These are phyloP conservation scores for Heliconius ethilla DNA, from an alignment of 2,888 invertebrate genomes.

Conservation along the genomic window DNA sequence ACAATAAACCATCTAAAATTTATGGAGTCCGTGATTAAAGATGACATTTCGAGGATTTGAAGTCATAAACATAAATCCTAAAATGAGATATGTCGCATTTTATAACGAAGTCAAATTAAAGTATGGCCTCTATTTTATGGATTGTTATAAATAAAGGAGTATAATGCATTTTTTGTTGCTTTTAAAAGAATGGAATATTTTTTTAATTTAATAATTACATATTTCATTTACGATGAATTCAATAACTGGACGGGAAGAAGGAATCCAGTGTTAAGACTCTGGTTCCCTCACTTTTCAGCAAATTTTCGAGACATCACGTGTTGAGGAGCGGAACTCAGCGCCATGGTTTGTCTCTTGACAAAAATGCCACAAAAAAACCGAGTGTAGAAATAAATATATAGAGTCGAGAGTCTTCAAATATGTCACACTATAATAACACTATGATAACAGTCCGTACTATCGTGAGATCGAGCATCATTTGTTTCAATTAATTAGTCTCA, in stretches of 20 bases:
- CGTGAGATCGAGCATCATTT: neutral
- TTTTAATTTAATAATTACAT: neutral
- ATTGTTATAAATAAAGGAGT: neutral
- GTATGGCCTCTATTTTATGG: neutral
- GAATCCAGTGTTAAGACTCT: too few species aligned
- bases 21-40: constrained; percentile 19
- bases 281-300: too few species aligned
- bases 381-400: neutral
- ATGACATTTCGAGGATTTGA: constrained; percentile 4
- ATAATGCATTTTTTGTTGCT: neutral
- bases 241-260: too few species aligned
- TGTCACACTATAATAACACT: neutral
- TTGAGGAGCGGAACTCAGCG: neutral
- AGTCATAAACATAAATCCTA: constrained; percentile 22
- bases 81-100: constrained; percentile 19
- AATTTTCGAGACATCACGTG: too few species aligned
- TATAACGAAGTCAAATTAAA: constrained; percentile 7
- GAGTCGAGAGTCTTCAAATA: neutral
- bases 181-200: neutral
- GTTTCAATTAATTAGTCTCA: constrained; percentile 4
- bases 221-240: neutral
- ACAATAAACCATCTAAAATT: constrained; percentile 18
- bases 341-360: neutral
- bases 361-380: neutral
- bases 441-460: neutral